These are phyloP conservation scores for Homarus gammarus DNA, from an alignment of 2,888 invertebrate species.

Conservation along the genomic window DNA sequence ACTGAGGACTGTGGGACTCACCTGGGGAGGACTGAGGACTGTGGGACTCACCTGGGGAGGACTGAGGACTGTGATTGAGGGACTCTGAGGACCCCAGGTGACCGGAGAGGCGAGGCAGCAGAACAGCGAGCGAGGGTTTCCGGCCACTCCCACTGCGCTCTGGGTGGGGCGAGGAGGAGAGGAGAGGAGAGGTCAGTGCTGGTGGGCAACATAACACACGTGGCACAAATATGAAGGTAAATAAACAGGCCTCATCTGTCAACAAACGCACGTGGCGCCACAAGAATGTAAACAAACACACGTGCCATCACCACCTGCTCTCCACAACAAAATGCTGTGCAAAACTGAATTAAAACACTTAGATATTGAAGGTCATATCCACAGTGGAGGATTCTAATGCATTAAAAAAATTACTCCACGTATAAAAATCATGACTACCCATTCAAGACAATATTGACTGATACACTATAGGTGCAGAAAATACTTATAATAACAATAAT, in stretches of 20 bases:
- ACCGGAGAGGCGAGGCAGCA: conserved; percentile 60
- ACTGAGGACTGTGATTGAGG: conserved; percentile 69
- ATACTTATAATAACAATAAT: neutral
- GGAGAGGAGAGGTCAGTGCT: conserved; percentile 1
- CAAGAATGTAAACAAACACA: neutral
- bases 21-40: neutral
- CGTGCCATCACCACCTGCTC: neutral
- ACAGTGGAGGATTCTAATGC: neutral
- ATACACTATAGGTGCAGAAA: neutral
- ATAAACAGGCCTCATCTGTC: neutral
- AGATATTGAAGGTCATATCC: neutral
- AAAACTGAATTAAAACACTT: neutral
- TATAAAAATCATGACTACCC: neutral
- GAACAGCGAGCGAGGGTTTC: conserved; percentile 63
- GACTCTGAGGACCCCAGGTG: conserved; percentile 66
- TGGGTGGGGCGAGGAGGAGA: conserved; percentile 26
- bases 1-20: conserved; percentile 2
- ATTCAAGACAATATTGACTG: neutral
- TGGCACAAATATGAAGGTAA: neutral
- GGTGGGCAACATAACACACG: neutral
- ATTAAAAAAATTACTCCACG: neutral
- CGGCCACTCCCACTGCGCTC: conserved; percentile 45
- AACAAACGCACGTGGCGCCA: neutral
- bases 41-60: conserved; percentile 62
- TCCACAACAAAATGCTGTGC: neutral